Evolutionary conservation across 2,888 invertebrate genomes (phyloP), one percentile per base, ranked within the genome.

Genomic region (Balanococcus diminutus): DNA sequence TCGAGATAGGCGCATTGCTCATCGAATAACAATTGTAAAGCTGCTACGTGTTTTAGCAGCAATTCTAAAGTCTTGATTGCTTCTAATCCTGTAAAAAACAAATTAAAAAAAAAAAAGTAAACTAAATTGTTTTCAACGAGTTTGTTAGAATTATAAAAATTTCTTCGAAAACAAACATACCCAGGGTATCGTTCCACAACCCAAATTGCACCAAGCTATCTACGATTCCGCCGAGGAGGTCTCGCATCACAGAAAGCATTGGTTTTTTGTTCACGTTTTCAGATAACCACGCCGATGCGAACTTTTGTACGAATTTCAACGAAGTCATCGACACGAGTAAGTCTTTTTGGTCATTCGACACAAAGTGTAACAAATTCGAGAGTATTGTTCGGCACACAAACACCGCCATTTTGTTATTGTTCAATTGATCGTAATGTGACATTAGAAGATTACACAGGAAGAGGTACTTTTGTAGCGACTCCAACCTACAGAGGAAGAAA

Each of bases 1-100:
- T 92, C 92, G 75, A 93, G 89, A 25, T 89, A 89, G 75, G 93
- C 91, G 9, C 91, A 31, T n/a, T 39, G n/a, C 6, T 51, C 36
- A 31, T 28, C 39, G 6, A 85, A n/a, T n/a, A 51, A 31, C 16
- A 11, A 31, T 4, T 79, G 25, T 36, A 79, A 36, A 2, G 67
- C 28, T 16, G 67, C 28, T 28, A 67, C 28, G 1, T 8, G 14
- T 56, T 56, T 56, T 2, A 56, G 22, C 6, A 56, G 22, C 19
- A 22, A 8, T 56, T 56, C 56, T 22, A 56, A 56, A 19, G 56
- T 56, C 2, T 19, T 8, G 8, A 56, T 56, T 2, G 56, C 56
- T 56, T 56, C 22, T 4, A 9, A 22, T 1, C 56, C 56, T 56
- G n/a, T n/a, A n/a, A n/a, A n/a, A n/a, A n/a, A n/a, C n/a, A n/a